phyloP scores from a whole-genome alignment of 2,113 vertebrate species.

The Dendrocopos noguchii region DNA sequence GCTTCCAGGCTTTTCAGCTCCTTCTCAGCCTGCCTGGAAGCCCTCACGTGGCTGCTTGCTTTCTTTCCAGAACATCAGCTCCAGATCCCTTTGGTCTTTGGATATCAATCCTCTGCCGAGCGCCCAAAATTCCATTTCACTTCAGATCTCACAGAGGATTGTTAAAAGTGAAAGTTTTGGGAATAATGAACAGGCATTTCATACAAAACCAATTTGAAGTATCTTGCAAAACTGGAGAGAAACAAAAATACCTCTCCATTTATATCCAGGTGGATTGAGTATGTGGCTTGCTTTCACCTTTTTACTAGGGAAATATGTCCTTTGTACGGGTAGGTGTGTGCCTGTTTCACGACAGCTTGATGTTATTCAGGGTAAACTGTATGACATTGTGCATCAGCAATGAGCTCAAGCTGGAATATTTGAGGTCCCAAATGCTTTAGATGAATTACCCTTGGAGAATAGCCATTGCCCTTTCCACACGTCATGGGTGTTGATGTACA shows the following conservation, averaged over 20 bases:
- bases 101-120: neutral
- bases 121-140: neutral
- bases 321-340: slow-evolving; percentile 23
- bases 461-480: slow-evolving; percentile 54
- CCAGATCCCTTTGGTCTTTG: neutral
- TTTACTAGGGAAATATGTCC: neutral
- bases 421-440: slow-evolving; percentile 47
- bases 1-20: neutral
- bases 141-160: neutral
- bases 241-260: neutral
- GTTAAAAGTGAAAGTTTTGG: neutral
- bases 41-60: neutral
- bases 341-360: slow-evolving; percentile 53
- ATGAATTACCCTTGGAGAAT: slow-evolving; percentile 60
- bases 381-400: slow-evolving; percentile 59
- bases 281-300: neutral
- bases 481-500: slow-evolving; percentile 54
- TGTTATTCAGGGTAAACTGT: slow-evolving; percentile 40
- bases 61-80: neutral
- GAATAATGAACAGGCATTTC: neutral
- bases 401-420: slow-evolving; percentile 55
- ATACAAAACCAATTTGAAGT: neutral
- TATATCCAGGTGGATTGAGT: neutral
- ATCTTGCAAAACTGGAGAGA: neutral
- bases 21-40: neutral